phyloP scores from a whole-genome alignment of 1,140 invertebrate species.

The Scaptodrosophila lebanonensis region DNA sequence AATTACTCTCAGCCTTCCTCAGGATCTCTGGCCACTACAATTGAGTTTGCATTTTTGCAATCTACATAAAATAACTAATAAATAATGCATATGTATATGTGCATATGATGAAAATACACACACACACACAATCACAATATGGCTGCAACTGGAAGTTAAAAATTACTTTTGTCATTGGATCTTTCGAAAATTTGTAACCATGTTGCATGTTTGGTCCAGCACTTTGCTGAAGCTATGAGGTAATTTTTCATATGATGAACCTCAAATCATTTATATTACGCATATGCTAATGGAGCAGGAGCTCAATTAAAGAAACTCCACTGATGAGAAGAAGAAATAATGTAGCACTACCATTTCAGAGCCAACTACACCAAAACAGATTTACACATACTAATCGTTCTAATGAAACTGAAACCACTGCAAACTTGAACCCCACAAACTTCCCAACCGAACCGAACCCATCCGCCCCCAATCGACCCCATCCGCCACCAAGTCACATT shows the following conservation, averaged over 20 bases:
- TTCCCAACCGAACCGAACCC: constrained; percentile 28
- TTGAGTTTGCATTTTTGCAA: no score
- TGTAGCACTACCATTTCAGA: constrained; percentile 30
- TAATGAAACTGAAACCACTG: constrained; percentile 68
- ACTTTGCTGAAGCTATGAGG: no score
- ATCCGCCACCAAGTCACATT: constrained; percentile 3
- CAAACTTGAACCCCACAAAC: constrained; percentile 27
- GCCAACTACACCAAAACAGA: constrained; percentile 27
- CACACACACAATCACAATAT: no score
- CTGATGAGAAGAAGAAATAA: constrained; percentile 25
- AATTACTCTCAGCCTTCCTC: no score
- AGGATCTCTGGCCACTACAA: no score
- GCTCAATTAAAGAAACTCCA: constrained; percentile 66
- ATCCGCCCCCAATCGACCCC: constrained; percentile 29
- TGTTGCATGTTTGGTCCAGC: no score
- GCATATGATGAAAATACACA: no score
- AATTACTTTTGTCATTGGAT: no score
- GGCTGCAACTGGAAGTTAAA: no score
- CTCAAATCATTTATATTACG: constrained; percentile 59
- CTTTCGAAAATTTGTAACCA: no score
- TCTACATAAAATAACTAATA: no score
- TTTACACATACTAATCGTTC: constrained; percentile 40
- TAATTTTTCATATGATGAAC: constrained; percentile 60
- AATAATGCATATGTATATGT: no score
- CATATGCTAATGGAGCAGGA: constrained; percentile 25